Base-by-base conservation (phyloP, 2,797 vertebrate genomes). In the Labroides dimidiatus region DNA sequence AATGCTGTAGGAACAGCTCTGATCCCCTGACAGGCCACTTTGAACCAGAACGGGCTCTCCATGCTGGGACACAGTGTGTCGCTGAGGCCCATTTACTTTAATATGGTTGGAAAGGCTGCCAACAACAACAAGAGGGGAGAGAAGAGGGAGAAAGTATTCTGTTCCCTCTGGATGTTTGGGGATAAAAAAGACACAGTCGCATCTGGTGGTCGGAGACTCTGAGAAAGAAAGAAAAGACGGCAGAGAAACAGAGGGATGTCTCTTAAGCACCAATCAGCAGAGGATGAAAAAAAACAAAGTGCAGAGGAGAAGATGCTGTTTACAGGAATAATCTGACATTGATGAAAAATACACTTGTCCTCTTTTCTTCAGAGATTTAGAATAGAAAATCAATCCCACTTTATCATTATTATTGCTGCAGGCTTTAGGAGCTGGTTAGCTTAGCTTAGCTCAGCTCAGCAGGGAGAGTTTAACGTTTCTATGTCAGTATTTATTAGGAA, bases 61-160 rank as follows among this genome's bases (percentile, higher is more conserved):
- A 76, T 27, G 72, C 80, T 67, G 71, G 81, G 85, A 86, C 78
- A 69, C 76, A 71, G 77, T 47, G 66, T 81, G 80, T 79, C 53
- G 62, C 82, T 37, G 20, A 67, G 68, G 77, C 60, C 53, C 64
- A 82, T 81, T 88, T 77, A 71, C 68, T 81, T 78, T 73, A 86
- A 86, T 80, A 75, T 55, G 62, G 49, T 56, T 60, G 19, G 24
- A 36, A 53, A 33, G 63, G 54, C 74, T 82, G 89, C 86, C 87
- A 89, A 88, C 78, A 87, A 76, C 77, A 90, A 84, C 83, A 89
- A 47, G 48, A 65, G 59, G 60, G 48, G 52, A 59, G 62, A 67
- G 21, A 58, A 48, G 72, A 56, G 37, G 42, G 75, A 68, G 65
- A 71, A 82, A 82, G 69, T 76, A 75, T 78, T 84, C 74, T 75